phyloP scores from a whole-genome alignment of 2,113 vertebrate species.

The Sander lucioperca region DNA sequence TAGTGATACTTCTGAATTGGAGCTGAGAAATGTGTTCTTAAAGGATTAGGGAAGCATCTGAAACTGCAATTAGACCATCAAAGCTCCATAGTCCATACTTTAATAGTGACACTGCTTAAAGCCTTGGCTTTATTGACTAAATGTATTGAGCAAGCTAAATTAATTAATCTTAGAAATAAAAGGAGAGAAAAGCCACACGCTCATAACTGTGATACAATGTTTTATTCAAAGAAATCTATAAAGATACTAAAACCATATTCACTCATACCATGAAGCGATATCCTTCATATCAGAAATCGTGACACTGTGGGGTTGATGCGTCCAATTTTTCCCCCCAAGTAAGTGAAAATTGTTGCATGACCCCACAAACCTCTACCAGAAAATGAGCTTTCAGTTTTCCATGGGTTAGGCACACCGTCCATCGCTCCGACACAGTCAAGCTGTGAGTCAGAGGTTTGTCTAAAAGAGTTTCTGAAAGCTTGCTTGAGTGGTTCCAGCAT shows the following conservation, averaged over 20 bases:
- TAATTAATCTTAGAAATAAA: neutral
- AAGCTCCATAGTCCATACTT: neutral
- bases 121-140: neutral
- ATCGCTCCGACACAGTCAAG: neutral
- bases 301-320: neutral
- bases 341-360: neutral
- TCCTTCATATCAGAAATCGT: neutral
- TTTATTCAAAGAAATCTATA: no score
- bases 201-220: neutral
- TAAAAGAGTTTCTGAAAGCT: constrained; percentile 1
- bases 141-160: neutral
- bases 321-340: neutral
- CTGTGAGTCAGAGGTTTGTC: constrained; percentile 14
- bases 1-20: no score
- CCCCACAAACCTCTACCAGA: neutral
- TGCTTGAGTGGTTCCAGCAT: constrained; percentile 6
- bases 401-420: neutral
- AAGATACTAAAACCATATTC: neutral
- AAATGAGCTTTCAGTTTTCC: constrained; percentile 28
- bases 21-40: neutral
- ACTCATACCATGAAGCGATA: neutral
- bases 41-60: neutral
- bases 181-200: neutral
- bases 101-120: neutral
- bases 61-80: neutral